Conservation (phyloP, 2,113 vertebrate species). For the Cyanocitta stelleri region DNA sequence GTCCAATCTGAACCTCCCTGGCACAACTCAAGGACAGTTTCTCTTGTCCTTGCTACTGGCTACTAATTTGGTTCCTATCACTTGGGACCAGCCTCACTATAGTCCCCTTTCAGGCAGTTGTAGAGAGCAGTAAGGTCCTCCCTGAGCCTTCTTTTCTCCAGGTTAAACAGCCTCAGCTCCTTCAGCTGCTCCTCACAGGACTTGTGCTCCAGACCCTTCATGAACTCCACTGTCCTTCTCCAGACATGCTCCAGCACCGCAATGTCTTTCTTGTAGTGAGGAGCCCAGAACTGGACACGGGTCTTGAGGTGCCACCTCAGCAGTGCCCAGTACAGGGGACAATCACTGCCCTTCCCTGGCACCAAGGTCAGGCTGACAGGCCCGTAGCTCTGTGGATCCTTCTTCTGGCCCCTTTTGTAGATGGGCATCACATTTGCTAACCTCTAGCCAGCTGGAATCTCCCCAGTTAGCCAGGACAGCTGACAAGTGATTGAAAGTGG, state of each 20-base stretch:
- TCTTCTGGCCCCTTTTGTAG: neutral
- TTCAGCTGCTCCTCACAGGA: neutral
- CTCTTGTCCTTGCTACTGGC: neutral
- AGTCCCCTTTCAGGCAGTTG: neutral
- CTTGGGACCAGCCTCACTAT: neutral
- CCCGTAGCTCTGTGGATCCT: neutral
- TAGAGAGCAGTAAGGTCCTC: neutral
- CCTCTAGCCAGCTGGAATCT: neutral
- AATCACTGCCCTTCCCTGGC: neutral
- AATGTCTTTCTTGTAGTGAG: neutral
- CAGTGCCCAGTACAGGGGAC: neutral
- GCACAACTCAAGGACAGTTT: neutral
- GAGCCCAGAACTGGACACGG: neutral
- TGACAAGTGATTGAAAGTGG: neutral
- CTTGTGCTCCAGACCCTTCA: neutral
- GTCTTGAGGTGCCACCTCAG: neutral
- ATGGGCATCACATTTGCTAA: neutral
- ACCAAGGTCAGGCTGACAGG: neutral
- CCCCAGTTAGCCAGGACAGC: neutral
- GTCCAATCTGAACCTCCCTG: neutral
- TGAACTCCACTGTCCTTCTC: neutral
- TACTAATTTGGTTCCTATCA: neutral
- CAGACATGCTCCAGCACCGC: neutral
- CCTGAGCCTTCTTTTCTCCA: neutral
- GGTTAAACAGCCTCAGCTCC: neutral